phyloP scores from a whole-genome alignment of 2,113 vertebrate genomes.

The Dryoscopus gambensis region DNA sequence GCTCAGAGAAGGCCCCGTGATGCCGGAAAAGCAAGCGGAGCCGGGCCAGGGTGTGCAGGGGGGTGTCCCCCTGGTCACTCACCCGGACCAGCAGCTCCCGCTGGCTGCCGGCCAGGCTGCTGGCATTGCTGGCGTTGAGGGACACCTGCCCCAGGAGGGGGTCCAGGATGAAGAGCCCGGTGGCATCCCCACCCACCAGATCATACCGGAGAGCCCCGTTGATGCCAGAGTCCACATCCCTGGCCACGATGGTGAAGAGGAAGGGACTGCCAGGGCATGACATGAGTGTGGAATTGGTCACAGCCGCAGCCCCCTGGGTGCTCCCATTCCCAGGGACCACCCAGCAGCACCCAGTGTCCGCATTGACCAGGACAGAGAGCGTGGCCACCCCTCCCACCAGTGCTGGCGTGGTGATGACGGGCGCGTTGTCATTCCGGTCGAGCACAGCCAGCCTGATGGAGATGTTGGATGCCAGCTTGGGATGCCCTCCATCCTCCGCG shows the following conservation, averaged over 20 bases:
- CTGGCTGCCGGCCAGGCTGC: conserved; percentile 78
- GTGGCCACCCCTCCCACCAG: conserved; percentile 75
- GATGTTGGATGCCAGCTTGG: conserved; percentile 76
- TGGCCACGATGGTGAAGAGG: conserved; percentile 75
- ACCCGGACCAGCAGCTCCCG: conserved; percentile 76
- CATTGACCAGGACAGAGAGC: conserved; percentile 79
- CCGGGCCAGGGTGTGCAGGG: conserved; percentile 66
- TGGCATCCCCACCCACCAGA: conserved; percentile 67
- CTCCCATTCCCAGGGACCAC: conserved; percentile 20
- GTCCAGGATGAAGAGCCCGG: conserved; percentile 77
- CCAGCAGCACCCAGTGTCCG: conserved; percentile 73
- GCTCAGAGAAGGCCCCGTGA: conserved; percentile 80
- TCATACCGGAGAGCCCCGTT: conserved; percentile 81
- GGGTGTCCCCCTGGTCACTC: conserved; percentile 78
- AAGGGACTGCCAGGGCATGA: not conserved
- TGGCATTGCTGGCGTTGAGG: conserved; percentile 84
- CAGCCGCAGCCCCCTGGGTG: not conserved
- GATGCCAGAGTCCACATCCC: conserved; percentile 80
- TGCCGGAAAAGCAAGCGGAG: conserved; percentile 81
- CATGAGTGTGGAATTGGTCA: not conserved
- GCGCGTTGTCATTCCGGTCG: conserved; percentile 87
- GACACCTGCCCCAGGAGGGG: conserved; percentile 79
- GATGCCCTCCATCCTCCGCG: conserved; percentile 83
- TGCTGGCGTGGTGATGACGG: conserved; percentile 75
- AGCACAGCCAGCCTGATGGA: conserved; percentile 78